phyloP scores from a whole-genome alignment of 2,797 vertebrate species.

The Thalassophryne amazonica region DNA sequence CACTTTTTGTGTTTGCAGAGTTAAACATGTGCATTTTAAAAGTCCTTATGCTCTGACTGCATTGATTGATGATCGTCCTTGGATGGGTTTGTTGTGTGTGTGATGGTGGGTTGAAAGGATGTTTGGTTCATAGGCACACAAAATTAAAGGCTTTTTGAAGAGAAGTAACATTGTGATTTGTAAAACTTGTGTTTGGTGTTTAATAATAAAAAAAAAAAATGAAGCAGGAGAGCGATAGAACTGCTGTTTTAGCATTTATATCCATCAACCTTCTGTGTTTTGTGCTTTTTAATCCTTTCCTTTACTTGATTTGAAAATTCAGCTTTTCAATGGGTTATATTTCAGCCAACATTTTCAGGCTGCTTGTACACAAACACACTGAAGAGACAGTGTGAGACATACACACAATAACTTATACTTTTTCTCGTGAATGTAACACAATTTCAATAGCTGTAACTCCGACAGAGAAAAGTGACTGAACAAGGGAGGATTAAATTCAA shows the following conservation, averaged over 20 bases:
- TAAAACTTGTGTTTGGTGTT: too few species aligned
- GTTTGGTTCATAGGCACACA: too few species aligned
- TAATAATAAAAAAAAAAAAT: too few species aligned
- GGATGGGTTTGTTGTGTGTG: too few species aligned
- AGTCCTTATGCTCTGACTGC: too few species aligned
- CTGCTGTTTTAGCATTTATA: slow-evolving; percentile 20
- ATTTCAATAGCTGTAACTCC: neutral
- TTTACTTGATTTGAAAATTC: neutral
- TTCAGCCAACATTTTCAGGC: neutral
- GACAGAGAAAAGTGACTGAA: neutral
- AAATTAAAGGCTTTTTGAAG: too few species aligned
- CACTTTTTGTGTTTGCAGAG: too few species aligned
- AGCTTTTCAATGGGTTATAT: neutral
- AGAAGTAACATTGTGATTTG: too few species aligned
- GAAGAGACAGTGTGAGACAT: neutral
- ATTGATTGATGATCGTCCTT: too few species aligned
- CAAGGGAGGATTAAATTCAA: neutral
- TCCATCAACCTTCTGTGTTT: slow-evolving; percentile 16
- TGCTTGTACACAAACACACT: neutral
- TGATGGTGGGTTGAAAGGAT: too few species aligned
- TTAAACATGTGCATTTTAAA: too few species aligned
- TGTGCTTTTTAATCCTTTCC: slow-evolving; percentile 3
- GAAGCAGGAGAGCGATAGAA: too few species aligned
- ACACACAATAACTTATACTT: neutral
- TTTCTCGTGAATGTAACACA: neutral